These are phyloP conservation scores for Sinocyclocheilus anophthalmus DNA, from an alignment of 2,113 vertebrate species.

Conservation along the genomic window DNA sequence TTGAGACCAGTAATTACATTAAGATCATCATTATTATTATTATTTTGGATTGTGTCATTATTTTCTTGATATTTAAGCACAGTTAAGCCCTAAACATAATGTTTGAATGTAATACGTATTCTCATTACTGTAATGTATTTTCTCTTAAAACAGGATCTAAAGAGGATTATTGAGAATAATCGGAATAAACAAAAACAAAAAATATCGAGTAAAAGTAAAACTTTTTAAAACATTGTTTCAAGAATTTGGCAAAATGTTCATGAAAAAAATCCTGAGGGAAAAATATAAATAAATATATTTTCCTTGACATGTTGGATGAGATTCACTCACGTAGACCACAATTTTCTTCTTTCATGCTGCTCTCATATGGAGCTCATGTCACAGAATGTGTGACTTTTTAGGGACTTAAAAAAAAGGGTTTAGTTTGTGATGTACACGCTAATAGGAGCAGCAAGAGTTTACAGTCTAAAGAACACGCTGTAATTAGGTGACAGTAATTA, in stretches of 20 bases:
- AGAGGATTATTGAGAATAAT: neutral
- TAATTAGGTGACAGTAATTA: slow-evolving; percentile 70
- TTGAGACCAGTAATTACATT: neutral
- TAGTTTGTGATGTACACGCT: slow-evolving; percentile 25
- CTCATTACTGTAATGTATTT: neutral
- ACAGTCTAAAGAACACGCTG: slow-evolving; percentile 35
- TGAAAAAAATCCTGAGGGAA: neutral
- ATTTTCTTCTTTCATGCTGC: neutral
- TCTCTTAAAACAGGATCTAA: neutral
- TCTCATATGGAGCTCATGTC: neutral
- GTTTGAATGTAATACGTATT: too few species aligned
- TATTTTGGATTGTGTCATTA: neutral
- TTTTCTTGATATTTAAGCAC: neutral
- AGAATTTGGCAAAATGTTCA: neutral
- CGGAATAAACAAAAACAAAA: neutral
- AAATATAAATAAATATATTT: neutral
- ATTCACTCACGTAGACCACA: neutral
- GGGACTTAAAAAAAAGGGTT: neutral
- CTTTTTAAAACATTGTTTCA: neutral
- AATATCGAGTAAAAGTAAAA: neutral
- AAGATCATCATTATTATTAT: neutral
- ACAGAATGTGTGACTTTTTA: neutral
- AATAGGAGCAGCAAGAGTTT: slow-evolving; percentile 24
- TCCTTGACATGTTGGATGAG: neutral
- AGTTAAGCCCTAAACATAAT: neutral